Evolutionary conservation across 2,888 invertebrate species (phyloP).

Genomic region (Agonopterix subpropinquella): DNA sequence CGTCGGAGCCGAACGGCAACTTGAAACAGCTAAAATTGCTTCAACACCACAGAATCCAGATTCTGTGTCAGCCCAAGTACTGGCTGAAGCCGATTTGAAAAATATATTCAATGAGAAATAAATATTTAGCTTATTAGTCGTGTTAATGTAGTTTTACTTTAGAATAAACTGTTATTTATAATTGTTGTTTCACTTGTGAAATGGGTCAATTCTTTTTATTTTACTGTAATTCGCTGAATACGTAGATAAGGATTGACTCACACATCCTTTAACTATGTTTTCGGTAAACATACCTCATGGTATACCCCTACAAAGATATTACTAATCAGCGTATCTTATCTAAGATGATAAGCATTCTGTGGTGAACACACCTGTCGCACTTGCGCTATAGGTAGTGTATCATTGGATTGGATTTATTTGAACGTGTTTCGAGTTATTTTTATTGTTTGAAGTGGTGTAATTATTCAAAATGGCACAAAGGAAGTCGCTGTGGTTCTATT

Average conservation of each 20-base stretch:
- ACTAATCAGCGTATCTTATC: slow-evolving; percentile 63
- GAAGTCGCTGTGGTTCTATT: slow-evolving; percentile 61
- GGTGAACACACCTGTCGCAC: slow-evolving; percentile 41
- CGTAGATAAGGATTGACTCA: too few relatives aligned
- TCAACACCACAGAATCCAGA: slow-evolving; percentile 31
- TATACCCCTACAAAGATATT: slow-evolving; percentile 25
- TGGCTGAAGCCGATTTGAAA: slow-evolving; percentile 42
- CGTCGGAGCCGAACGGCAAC: slow-evolving; percentile 36
- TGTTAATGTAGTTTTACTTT: too few relatives aligned
- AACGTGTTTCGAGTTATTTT: slow-evolving; percentile 16
- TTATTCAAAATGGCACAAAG: slow-evolving; percentile 53
- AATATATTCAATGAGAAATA: slow-evolving; percentile 46
- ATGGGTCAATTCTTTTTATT: too few relatives aligned
- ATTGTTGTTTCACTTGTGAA: too few relatives aligned
- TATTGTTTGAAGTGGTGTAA: slow-evolving; percentile 18
- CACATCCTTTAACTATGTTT: too few relatives aligned
- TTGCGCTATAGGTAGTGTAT: slow-evolving; percentile 34
- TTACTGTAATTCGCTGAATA: too few relatives aligned
- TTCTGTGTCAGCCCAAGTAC: slow-evolving; percentile 43
- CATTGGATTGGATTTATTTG: slow-evolving; percentile 24
- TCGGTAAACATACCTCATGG: not conserved
- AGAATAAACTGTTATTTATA: too few relatives aligned
- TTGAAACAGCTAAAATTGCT: slow-evolving; percentile 23
- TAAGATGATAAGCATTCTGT: slow-evolving; percentile 49
- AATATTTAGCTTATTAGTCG: not conserved